These are phyloP conservation scores for Melozone crissalis DNA, from an alignment of 2,113 vertebrate species.

Conservation along the genomic window DNA sequence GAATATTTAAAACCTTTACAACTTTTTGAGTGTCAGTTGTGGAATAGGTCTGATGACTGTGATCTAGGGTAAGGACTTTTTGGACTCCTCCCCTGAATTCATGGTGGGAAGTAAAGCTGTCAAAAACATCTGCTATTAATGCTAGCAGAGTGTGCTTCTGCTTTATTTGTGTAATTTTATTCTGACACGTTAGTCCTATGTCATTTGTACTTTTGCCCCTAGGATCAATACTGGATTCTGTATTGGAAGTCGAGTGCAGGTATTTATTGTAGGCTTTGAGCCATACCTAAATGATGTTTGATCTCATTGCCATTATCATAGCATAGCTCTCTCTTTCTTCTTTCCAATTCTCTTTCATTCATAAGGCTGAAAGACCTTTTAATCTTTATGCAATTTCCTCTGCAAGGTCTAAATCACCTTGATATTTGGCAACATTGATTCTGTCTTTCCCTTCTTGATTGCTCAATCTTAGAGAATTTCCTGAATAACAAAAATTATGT, in stretches of 20 bases:
- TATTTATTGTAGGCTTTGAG: constrained; percentile 52
- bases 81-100: neutral
- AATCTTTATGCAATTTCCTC: constrained; percentile 49
- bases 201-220: constrained; percentile 9
- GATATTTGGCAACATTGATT: constrained; percentile 47
- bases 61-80: neutral
- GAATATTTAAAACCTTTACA: neutral
- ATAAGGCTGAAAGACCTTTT: constrained; percentile 35
- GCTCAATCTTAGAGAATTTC: constrained; percentile 41
- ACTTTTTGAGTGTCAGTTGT: neutral
- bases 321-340: constrained; percentile 5
- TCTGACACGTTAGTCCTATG: neutral
- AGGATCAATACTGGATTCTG: neutral
- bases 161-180: neutral
- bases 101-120: neutral
- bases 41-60: neutral
- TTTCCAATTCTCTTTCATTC: constrained; percentile 41
- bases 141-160: neutral
- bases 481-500: constrained; percentile 38
- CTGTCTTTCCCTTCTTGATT: constrained; percentile 28
- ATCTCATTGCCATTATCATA: constrained; percentile 14
- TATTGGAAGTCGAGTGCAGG: neutral
- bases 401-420: constrained; percentile 49
- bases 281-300: constrained; percentile 28
- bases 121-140: neutral